Evolutionary conservation across 2,113 vertebrate species (phyloP), one percentile per base, ranked within the genome.

Genomic region (Grus americana): DNA sequence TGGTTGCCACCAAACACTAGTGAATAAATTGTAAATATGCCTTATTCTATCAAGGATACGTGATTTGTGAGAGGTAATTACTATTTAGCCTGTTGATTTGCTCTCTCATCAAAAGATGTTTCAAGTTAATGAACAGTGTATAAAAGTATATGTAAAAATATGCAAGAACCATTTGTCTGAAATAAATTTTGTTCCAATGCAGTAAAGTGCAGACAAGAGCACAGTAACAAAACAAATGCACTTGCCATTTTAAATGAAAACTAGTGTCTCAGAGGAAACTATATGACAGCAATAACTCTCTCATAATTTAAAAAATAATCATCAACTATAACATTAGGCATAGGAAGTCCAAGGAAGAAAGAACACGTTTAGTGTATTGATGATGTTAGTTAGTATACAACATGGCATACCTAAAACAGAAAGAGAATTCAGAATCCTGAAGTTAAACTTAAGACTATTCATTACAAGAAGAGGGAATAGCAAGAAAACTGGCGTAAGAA

Each of bases 181-280:
- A 88, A 70, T 58, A 52, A 62, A 65, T 83, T 73, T 36, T 73
- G 46, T 70, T 93, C 38, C 75, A 65, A 1, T 50, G 66, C 34
- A 79, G 47, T 86, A 4, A 71, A 71, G n/a, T 52, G 71, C 30
- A 86, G 81, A 49, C 2, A 70, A 21, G 10, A 67, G 8, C n/a
- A 20, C 15, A 79, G 66, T 79, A 86, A 70, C 57, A 83, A 85
- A 89, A 61, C 23, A 78, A 63, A 79, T 36, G 14, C 4, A 6
- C 23, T 46, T 91, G 46, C 38, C 74, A 38, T 88, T 90, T 88
- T 67, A 94, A 89, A 87, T 80, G n/a, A 87, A 87, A 90, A 42
- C 36, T 0, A 3, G 24, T 2, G 3, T 84, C 36, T 80, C 20
- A 9, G 32, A 1, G 44, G 49, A 40, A 54, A 62, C 86, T 47